phyloP scores from a whole-genome alignment of 2,888 invertebrate genomes.

The Nymphalis urticae region DNA sequence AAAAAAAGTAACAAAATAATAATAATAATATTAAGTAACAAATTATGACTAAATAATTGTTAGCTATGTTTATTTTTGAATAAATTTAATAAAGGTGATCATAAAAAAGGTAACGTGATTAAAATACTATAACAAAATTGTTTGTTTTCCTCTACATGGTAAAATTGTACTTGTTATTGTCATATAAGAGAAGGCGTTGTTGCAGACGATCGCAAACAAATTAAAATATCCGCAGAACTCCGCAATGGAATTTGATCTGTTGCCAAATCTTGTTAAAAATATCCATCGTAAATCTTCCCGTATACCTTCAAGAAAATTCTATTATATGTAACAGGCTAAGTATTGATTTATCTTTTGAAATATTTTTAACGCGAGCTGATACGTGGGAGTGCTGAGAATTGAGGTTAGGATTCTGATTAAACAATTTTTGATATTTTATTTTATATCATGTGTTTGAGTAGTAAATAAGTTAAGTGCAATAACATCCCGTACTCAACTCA shows the following conservation, averaged over 20 bases:
- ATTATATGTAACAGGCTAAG: slow-evolving; percentile 26
- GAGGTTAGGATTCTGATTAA: background rate
- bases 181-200: slow-evolving; percentile 17
- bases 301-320: slow-evolving; percentile 29
- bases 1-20: too few species aligned
- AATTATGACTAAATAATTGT: too few species aligned
- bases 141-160: background rate
- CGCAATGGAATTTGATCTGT: slow-evolving; percentile 32
- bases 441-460: background rate
- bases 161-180: slow-evolving; percentile 5
- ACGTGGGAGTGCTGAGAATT: slow-evolving; percentile 4
- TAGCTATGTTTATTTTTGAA: too few species aligned
- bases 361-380: slow-evolving; percentile 14
- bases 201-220: slow-evolving; percentile 24
- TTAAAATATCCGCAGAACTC: slow-evolving; percentile 34
- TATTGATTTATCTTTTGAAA: slow-evolving; percentile 26
- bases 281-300: slow-evolving; percentile 28
- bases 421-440: background rate
- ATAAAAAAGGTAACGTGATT: background rate
- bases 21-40: too few species aligned
- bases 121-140: background rate
- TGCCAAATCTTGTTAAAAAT: slow-evolving; percentile 36
- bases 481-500: too few species aligned
- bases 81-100: too few species aligned
- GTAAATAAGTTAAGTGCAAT: background rate